Conservation (phyloP, 2,888 invertebrate species). For the Cephus pygmeus region DNA sequence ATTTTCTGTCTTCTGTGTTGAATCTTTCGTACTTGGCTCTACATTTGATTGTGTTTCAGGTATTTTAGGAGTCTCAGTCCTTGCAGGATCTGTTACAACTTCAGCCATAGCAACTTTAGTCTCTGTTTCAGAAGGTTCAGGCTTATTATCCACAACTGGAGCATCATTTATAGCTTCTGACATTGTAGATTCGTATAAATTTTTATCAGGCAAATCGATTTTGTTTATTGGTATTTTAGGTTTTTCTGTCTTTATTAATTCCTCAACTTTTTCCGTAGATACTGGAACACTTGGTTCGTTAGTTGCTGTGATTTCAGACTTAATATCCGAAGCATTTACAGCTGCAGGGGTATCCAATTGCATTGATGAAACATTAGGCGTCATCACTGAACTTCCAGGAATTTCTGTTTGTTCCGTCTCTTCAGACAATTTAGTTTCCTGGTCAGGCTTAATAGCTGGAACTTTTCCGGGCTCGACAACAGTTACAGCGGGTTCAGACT, state of each 20-base stretch:
- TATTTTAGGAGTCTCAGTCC: not conserved
- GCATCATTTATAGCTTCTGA: not conserved
- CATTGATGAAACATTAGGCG: not conserved
- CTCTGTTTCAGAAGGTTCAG: not conserved
- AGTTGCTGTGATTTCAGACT: slow-evolving; percentile 12
- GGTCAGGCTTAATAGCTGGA: not conserved
- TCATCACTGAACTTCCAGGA: not conserved
- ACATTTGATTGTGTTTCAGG: not conserved
- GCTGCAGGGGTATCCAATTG: not conserved
- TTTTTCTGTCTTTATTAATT: not conserved
- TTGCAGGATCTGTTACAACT: not conserved
- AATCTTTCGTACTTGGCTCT: not conserved
- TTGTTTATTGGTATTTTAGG: slow-evolving; percentile 8
- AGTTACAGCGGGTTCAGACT: not conserved
- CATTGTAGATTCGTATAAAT: not conserved
- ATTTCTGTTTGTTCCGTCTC: not conserved
- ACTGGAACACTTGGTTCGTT: slow-evolving; percentile 16
- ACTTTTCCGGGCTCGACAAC: not conserved
- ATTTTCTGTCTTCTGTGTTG: not conserved
- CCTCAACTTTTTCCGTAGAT: not conserved
- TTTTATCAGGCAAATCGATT: slow-evolving; percentile 8
- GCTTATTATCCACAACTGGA: not conserved
- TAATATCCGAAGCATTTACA: slow-evolving; percentile 23
- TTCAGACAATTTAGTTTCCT: not conserved
- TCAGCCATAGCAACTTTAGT: not conserved